phyloP scores from a whole-genome alignment of 2,113 vertebrate genomes.

The Platichthys flesus region DNA sequence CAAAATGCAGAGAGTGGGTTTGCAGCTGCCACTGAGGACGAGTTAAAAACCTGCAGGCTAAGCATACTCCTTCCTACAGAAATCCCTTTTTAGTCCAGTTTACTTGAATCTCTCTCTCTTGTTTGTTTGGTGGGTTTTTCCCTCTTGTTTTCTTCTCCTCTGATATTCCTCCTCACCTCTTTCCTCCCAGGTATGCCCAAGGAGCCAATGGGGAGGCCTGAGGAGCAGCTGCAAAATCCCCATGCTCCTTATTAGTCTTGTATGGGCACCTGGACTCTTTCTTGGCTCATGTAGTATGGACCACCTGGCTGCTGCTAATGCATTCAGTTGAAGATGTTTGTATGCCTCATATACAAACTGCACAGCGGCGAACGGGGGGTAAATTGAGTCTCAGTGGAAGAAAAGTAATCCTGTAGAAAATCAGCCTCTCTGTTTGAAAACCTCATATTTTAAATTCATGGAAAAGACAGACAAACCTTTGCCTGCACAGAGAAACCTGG shows the following conservation, averaged over 20 bases:
- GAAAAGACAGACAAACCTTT: background rate
- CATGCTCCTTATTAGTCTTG: conserved; percentile 61
- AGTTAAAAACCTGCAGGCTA: conserved; percentile 17
- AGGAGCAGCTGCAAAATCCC: conserved; percentile 60
- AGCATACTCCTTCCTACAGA: conserved; percentile 8
- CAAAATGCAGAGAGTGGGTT: conserved; percentile 3
- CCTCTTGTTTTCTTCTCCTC: background rate
- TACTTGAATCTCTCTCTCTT: background rate
- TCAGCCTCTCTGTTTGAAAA: conserved; percentile 19
- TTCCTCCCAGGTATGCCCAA: conserved; percentile 36
- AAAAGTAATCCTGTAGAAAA: background rate
- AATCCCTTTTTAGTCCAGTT: conserved; percentile 18
- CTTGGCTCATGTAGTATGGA: conserved; percentile 45
- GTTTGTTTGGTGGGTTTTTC: conserved; percentile 23
- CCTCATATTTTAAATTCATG: background rate
- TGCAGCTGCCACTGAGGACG: conserved; percentile 24
- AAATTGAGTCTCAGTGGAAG: conserved; percentile 23
- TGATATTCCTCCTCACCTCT: conserved; percentile 35
- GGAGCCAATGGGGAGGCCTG: conserved; percentile 43
- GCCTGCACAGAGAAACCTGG: background rate
- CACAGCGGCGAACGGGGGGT: background rate
- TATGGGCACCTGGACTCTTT: conserved; percentile 45
- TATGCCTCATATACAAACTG: conserved; percentile 23
- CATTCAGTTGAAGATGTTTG: conserved; percentile 14
- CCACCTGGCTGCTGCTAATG: conserved; percentile 37